Evolutionary conservation across 2,797 vertebrate species (phyloP).

Genomic region (Telmatherina bonti): DNA sequence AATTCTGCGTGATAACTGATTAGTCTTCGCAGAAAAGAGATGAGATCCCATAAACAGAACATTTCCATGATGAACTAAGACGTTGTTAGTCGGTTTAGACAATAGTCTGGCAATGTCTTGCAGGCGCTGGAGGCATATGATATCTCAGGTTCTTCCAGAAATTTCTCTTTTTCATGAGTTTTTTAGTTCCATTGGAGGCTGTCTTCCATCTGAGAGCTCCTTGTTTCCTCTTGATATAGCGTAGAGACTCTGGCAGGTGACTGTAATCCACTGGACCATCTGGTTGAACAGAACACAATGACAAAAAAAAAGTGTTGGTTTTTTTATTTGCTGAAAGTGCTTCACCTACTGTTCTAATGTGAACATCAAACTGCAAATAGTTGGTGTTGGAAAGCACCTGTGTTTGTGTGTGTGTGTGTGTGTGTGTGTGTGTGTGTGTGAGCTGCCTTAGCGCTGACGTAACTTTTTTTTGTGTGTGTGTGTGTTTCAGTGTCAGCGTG

Average conservation of each 20-base stretch:
- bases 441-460: too few relatives aligned
- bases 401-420: too few relatives aligned
- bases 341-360: too few relatives aligned
- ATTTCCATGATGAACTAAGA: neutral
- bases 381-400: too few relatives aligned
- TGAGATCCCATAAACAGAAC: neutral
- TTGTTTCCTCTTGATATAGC: slow-evolving; percentile 87
- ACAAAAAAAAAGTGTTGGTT: too few relatives aligned
- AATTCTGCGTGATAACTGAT: too few relatives aligned
- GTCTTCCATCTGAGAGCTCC: slow-evolving; percentile 86
- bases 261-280: slow-evolving; percentile 86
- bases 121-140: slow-evolving; percentile 84
- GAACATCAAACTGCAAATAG: too few relatives aligned
- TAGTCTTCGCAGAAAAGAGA: neutral
- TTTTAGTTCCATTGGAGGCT: slow-evolving; percentile 52
- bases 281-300: slow-evolving; percentile 37
- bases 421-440: too few relatives aligned
- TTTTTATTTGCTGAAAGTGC: too few relatives aligned
- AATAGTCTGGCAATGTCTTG: slow-evolving; percentile 1
- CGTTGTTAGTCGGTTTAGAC: neutral
- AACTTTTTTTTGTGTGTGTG: too few relatives aligned
- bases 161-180: slow-evolving; percentile 64
- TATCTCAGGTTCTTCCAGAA: slow-evolving; percentile 94
- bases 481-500: too few relatives aligned
- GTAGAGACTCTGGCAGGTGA: slow-evolving; percentile 89